Evolutionary conservation across 2,797 vertebrate species (phyloP).

Genomic region (Neosilurus hyrtlii): DNA sequence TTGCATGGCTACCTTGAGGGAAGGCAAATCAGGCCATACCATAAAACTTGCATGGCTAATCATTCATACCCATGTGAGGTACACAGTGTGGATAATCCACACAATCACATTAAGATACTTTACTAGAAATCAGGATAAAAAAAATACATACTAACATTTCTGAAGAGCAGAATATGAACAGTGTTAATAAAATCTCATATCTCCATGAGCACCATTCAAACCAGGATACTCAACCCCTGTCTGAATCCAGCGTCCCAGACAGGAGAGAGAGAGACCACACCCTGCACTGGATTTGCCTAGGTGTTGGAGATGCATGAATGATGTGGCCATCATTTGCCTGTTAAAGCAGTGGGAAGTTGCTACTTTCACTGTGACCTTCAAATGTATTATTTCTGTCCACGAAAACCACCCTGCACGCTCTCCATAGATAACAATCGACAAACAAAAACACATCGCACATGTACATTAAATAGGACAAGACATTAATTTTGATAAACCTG

Average conservation of each 20-base stretch:
- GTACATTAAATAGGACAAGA: not conserved
- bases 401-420: constrained; percentile 38
- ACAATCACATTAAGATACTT: constrained; percentile 15
- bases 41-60: constrained; percentile 44
- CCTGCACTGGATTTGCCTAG: constrained; percentile 43
- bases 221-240: not conserved
- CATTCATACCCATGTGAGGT: constrained; percentile 16
- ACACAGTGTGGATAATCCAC: constrained; percentile 22
- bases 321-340: constrained; percentile 51
- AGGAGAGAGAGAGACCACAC: not conserved
- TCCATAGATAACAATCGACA: constrained; percentile 29
- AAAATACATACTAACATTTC: not conserved
- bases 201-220: no score
- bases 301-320: constrained; percentile 43
- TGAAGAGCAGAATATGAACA: constrained; percentile 9
- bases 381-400: constrained; percentile 44
- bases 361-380: constrained; percentile 49
- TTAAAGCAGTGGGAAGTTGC: constrained; percentile 49
- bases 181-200: not conserved
- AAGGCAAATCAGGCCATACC: constrained; percentile 47
- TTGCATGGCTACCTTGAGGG: constrained; percentile 38
- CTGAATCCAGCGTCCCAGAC: not conserved
- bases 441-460: constrained; percentile 18
- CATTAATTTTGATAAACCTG: constrained; percentile 21
- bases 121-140: constrained; percentile 8